phyloP scores from a whole-genome alignment of 2,888 invertebrate species.

The Nasonovia ribisnigri region DNA sequence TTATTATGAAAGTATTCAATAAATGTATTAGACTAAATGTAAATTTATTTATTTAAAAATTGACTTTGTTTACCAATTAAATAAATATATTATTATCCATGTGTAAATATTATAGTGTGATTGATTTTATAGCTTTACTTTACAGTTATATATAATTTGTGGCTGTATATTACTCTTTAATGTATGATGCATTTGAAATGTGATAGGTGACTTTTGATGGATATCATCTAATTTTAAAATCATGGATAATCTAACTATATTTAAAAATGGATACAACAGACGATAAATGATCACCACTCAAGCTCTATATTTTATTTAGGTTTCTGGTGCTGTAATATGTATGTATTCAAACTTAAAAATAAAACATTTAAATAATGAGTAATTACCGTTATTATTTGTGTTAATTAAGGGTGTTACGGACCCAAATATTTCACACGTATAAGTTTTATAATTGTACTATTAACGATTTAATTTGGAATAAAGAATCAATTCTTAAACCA shows the following conservation, averaged over 20 bases:
- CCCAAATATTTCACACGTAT: no score
- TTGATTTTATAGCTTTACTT: neutral
- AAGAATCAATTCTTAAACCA: no score
- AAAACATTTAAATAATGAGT: no score
- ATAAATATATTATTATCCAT: neutral
- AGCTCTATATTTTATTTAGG: neutral
- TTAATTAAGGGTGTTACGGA: no score
- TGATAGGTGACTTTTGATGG: neutral
- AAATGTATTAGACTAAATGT: slow-evolving; percentile 16
- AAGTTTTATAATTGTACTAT: no score
- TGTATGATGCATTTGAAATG: neutral
- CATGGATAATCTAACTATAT: neutral
- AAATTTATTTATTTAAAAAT: neutral
- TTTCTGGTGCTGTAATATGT: neutral
- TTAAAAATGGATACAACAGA: neutral
- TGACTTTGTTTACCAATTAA: neutral
- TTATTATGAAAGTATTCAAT: slow-evolving; percentile 9
- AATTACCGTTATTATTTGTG: no score
- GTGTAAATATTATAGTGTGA: neutral
- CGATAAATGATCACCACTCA: neutral
- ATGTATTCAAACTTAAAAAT: neutral
- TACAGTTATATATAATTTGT: no score
- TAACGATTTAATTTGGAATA: no score
- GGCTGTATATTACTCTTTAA: neutral
- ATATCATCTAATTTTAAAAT: neutral